These are phyloP conservation scores for Sminthurides aquaticus DNA, from an alignment of 2,888 invertebrate species.

Conservation along the genomic window DNA sequence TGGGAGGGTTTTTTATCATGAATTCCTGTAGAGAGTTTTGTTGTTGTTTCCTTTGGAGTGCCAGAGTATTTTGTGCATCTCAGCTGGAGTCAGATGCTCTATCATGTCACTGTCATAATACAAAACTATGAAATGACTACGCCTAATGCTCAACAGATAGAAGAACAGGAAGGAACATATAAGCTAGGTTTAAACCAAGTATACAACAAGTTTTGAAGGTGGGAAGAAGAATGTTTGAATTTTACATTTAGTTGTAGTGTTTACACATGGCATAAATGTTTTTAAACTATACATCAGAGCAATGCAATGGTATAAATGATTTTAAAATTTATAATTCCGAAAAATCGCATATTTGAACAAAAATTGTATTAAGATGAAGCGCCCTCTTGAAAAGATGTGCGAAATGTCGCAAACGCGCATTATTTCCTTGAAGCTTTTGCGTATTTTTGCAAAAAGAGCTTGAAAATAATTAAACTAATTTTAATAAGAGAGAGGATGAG, in stretches of 20 bases:
- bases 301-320: no score
- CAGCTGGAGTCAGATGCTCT: slow-evolving; percentile 30
- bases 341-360: no score
- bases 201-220: neutral
- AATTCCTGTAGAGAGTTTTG: slow-evolving; percentile 11
- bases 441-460: no score
- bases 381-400: no score
- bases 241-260: neutral
- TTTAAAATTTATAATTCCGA: no score
- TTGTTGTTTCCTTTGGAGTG: slow-evolving; percentile 6
- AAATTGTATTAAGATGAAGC: no score
- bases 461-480: no score
- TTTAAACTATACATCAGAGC: no score
- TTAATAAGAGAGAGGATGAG: no score
- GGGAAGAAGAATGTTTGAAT: neutral
- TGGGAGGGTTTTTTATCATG: slow-evolving; percentile 9
- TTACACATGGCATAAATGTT: neutral
- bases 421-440: no score
- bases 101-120: slow-evolving; percentile 20
- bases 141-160: no score
- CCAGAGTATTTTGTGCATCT: slow-evolving; percentile 26
- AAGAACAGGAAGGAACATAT: neutral
- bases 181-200: neutral
- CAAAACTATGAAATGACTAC: slow-evolving; percentile 6
- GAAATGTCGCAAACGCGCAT: no score